Conservation (phyloP, 2,113 vertebrate genomes). For the Aepyceros melampus region DNA sequence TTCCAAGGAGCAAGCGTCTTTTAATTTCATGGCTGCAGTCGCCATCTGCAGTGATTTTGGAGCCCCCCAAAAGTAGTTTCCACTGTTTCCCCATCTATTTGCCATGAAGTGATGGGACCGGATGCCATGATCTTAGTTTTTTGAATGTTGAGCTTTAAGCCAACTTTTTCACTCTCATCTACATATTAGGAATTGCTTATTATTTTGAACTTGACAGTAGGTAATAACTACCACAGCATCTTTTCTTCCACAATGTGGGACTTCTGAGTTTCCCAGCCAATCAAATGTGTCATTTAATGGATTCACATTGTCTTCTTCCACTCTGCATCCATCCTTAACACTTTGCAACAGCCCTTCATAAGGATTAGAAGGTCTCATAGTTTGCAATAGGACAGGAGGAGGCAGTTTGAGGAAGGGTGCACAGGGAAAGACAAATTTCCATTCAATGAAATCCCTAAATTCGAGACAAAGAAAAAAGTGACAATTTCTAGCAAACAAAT, state of each 20-base stretch:
- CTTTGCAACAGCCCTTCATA: background rate
- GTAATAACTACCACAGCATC: background rate
- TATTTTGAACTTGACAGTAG: background rate
- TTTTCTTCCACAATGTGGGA: background rate
- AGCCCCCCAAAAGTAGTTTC: background rate
- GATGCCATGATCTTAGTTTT: background rate
- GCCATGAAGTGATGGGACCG: rapidly evolving
- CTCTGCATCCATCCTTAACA: background rate
- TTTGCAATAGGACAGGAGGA: background rate
- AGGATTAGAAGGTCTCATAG: background rate
- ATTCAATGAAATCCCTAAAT: background rate
- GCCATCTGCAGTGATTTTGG: background rate
- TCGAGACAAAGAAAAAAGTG: background rate
- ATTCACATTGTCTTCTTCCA: background rate
- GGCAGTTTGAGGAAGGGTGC: background rate
- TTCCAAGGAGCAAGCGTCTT: background rate
- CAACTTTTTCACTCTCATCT: background rate
- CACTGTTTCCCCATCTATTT: background rate
- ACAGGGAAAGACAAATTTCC: background rate
- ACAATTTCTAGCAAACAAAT: background rate
- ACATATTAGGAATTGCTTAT: background rate
- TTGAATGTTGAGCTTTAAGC: background rate
- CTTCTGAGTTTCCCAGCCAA: background rate
- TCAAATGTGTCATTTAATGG: too few relatives aligned
- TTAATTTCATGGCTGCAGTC: background rate